A percentile compares a stretch with the other conserved stretches of the same genome.
Evolutionary conservation across 2,888 invertebrate genomes (phyloP).

Genomic region (Polia nebulosa): DNA sequence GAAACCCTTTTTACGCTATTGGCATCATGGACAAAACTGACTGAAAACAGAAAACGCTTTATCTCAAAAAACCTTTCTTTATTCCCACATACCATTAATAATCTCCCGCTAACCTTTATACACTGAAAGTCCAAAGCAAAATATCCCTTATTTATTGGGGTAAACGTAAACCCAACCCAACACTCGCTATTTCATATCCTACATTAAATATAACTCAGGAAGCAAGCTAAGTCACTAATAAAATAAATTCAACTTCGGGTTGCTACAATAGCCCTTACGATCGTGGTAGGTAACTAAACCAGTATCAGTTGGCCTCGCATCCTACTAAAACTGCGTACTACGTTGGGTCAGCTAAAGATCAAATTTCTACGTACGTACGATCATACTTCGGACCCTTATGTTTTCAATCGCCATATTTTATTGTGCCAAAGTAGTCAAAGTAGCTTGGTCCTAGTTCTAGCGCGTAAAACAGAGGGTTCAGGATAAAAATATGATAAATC

Average conservation of each 20-base stretch:
- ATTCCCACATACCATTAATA: slow-evolving; percentile 4
- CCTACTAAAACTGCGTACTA: background rate
- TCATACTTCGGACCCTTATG: background rate
- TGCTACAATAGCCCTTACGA: background rate
- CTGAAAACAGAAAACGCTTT: background rate
- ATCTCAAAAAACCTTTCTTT: slow-evolving; percentile 2
- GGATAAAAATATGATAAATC: slow-evolving; percentile 1
- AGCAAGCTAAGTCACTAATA: slow-evolving; percentile 11
- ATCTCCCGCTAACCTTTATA: background rate
- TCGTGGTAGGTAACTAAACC: background rate
- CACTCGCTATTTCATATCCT: slow-evolving; percentile 9
- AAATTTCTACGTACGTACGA: background rate
- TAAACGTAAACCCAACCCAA: slow-evolving; percentile 11
- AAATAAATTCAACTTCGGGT: slow-evolving; percentile 28
- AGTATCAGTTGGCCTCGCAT: background rate
- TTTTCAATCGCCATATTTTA: slow-evolving; percentile 35
- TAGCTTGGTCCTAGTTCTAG: too few species aligned
- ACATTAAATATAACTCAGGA: slow-evolving; percentile 33
- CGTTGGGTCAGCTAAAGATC: background rate
- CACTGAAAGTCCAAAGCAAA: slow-evolving; percentile 4
- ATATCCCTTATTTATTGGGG: slow-evolving; percentile 39
- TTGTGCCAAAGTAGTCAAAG: slow-evolving; percentile 16
- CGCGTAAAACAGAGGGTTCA: background rate
- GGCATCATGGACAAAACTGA: too few species aligned
- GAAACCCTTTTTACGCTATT: too few species aligned